Percentiles rank a stretch among this genome's conserved stretches.
Conservation (phyloP, 1,140 invertebrate species). For the Pemphigus obesinymphae region DNA sequence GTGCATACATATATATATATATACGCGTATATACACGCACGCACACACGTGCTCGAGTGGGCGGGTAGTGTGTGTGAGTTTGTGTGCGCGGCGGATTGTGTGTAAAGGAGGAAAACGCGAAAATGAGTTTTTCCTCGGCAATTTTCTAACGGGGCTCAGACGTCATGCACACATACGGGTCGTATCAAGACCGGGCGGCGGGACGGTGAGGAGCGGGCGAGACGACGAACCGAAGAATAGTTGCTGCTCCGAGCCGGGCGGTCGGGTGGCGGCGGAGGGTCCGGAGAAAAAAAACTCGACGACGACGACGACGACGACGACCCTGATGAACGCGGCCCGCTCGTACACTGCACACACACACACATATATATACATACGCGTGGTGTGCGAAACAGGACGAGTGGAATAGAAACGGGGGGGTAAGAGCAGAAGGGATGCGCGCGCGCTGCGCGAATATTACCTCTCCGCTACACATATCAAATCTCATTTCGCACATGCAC, state of each 20-base stretch:
- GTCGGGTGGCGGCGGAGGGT: no score
- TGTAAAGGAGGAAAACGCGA: constrained; percentile 38
- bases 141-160: constrained; percentile 40
- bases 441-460: constrained; percentile 30
- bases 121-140: constrained; percentile 40
- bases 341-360: background rate
- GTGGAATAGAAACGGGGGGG: no score
- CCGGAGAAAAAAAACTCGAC: no score
- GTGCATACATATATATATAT: background rate
- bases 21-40: background rate
- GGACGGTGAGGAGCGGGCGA: no score
- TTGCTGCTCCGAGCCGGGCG: no score
- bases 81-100: constrained; percentile 18
- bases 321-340: constrained; percentile 12
- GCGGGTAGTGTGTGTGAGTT: background rate
- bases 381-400: background rate
- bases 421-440: no score
- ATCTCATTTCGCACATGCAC: constrained; percentile 39
- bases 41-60: background rate
- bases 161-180: constrained; percentile 33
- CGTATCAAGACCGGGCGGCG: background rate
- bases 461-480: constrained; percentile 39
- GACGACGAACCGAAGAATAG: background rate
- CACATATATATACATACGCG: background rate
- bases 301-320: background rate